Evolutionary conservation across 2,888 invertebrate genomes (phyloP).

Genomic region (Drosophila ustulata): DNA sequence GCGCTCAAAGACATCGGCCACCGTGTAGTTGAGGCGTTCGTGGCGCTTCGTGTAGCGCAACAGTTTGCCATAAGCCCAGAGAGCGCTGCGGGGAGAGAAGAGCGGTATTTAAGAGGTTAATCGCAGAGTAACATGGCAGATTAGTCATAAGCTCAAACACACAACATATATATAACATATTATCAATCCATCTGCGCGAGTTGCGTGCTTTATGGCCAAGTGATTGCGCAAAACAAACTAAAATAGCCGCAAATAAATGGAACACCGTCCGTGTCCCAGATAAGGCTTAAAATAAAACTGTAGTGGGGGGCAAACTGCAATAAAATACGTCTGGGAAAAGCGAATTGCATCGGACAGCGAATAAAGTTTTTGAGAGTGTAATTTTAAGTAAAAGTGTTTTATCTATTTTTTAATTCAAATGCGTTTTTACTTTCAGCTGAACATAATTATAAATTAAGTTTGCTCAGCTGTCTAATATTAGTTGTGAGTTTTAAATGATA

Average conservation of each 20-base stretch:
- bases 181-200: slow-evolving; percentile 43
- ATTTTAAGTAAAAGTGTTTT: not conserved
- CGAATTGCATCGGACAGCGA: not conserved
- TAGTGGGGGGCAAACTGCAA: slow-evolving; percentile 21
- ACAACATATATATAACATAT: not conserved
- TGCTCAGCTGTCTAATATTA: too few relatives aligned
- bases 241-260: slow-evolving; percentile 54
- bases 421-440: too few relatives aligned
- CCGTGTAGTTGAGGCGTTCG: slow-evolving; percentile 89
- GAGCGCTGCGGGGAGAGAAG: slow-evolving; percentile 87
- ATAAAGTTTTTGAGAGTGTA: not conserved
- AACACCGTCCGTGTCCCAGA: slow-evolving; percentile 39
- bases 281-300: slow-evolving; percentile 38
- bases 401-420: too few relatives aligned
- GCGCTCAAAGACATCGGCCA: slow-evolving; percentile 92
- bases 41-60: slow-evolving; percentile 88
- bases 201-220: slow-evolving; percentile 53
- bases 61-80: slow-evolving; percentile 89
- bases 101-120: slow-evolving; percentile 10
- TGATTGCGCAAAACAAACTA: slow-evolving; percentile 46
- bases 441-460: too few relatives aligned
- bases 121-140: slow-evolving; percentile 11
- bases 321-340: slow-evolving; percentile 9
- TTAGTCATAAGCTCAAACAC: slow-evolving; percentile 28
- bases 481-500: too few relatives aligned